A percentile compares a stretch with the other conserved stretches of the same genome.
Evolutionary conservation across 2,113 vertebrate species (phyloP).

Genomic region (Nerophis ophidion): DNA sequence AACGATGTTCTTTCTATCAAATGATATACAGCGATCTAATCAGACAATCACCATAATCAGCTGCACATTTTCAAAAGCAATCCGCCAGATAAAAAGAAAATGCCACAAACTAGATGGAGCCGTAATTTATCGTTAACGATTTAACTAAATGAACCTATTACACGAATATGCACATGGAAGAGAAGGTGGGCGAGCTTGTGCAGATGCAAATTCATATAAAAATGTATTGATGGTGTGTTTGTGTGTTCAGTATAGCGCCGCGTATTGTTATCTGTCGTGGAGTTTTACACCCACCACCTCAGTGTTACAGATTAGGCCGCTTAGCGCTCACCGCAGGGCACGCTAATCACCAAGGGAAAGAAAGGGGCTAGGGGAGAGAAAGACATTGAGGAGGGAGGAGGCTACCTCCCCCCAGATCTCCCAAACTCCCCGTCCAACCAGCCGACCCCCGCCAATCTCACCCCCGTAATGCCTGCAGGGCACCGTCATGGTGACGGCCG

Average conservation of each 20-base stretch:
- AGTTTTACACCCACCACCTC: conserved; percentile 41
- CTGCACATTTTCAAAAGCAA: not conserved
- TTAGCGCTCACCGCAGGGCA: conserved; percentile 62
- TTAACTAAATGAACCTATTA: conserved; percentile 2
- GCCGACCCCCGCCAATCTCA: conserved; percentile 43
- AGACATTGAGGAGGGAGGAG: conserved; percentile 1
- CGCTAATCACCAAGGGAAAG: conserved; percentile 64
- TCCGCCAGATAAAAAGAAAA: conserved; percentile 5
- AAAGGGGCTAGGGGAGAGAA: conserved; percentile 10
- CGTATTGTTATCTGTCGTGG: conserved; percentile 21
- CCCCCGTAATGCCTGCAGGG: conserved; percentile 64
- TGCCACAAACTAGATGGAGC: not conserved
- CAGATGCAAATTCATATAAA: conserved; percentile 5
- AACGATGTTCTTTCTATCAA: not conserved
- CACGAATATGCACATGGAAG: conserved; percentile 1
- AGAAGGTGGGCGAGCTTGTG: conserved; percentile 8
- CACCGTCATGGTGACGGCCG: conserved; percentile 58
- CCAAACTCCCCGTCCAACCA: conserved; percentile 26
- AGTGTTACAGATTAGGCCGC: conserved; percentile 61
- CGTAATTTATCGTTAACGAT: not conserved
- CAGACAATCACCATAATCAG: not conserved
- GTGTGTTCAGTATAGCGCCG: not conserved
- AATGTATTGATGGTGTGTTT: conserved; percentile 13
- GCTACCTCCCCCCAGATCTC: conserved; percentile 12
- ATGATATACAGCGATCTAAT: not conserved